Evolutionary conservation across 2,113 vertebrate species (phyloP).

Genomic region (Glaucomys volans): DNA sequence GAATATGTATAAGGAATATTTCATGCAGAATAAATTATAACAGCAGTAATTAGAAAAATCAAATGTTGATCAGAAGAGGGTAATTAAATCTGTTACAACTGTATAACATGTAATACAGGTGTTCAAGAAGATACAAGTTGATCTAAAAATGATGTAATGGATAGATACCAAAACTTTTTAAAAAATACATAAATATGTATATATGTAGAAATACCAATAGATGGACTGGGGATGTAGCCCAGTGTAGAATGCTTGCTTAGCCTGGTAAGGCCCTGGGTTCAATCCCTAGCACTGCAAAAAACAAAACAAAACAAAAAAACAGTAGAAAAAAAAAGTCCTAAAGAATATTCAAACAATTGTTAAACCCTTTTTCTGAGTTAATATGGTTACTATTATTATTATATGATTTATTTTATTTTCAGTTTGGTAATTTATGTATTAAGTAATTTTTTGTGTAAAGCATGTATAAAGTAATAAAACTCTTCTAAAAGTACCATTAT

Average conservation of each 20-base stretch:
- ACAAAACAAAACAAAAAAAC: too few species aligned
- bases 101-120: not conserved
- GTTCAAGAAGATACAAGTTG: not conserved
- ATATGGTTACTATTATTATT: not conserved
- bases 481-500: not conserved
- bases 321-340: not conserved
- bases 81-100: not conserved
- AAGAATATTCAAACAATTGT: not conserved
- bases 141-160: conserved; percentile 4
- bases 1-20: conserved; percentile 4
- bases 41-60: not conserved
- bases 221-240: not conserved
- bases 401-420: conserved; percentile 13
- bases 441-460: not conserved
- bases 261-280: not conserved
- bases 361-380: not conserved
- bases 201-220: not conserved
- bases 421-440: not conserved
- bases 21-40: conserved; percentile 21
- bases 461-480: not conserved
- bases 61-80: not conserved
- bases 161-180: not conserved
- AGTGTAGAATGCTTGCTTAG: not conserved
- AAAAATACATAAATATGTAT: conserved; percentile 2
- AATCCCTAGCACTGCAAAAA: not conserved